These are phyloP conservation scores for Martes flavigula DNA, from an alignment of 2,797 vertebrate species.

Conservation along the genomic window DNA sequence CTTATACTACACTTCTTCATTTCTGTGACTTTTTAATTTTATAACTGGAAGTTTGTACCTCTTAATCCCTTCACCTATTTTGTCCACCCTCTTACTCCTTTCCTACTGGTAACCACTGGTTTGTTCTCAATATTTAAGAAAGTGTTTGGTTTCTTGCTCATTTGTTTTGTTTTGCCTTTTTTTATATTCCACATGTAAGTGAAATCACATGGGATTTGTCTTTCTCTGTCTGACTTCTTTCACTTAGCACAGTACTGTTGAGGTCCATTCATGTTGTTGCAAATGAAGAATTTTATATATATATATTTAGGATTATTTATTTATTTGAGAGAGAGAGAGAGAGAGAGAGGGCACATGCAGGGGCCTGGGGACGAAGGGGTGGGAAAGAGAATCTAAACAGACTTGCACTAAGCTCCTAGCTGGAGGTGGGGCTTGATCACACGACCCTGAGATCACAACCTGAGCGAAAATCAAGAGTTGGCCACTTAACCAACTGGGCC, in stretches of 20 bases:
- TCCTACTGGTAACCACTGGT: not conserved
- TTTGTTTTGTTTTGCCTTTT: not conserved
- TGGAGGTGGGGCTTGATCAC: not conserved
- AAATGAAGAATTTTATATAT: not conserved
- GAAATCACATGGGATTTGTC: not conserved
- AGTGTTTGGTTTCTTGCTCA: not conserved
- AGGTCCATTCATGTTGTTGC: not conserved
- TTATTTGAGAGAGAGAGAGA: not conserved
- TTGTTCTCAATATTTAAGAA: not conserved
- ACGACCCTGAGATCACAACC: not conserved
- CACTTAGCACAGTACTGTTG: not conserved
- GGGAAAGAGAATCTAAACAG: not conserved
- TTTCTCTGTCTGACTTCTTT: not conserved
- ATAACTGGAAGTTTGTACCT: not conserved
- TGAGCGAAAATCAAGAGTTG: not conserved
- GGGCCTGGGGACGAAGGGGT: not conserved
- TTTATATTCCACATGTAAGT: not conserved
- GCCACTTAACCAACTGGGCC: not conserved
- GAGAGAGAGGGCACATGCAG: not conserved
- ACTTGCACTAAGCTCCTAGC: not conserved
- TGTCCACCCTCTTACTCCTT: not conserved
- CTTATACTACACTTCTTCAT: not conserved
- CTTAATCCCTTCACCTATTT: not conserved
- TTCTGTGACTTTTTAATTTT: not conserved
- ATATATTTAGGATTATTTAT: not conserved